Conservation (phyloP, 2,797 vertebrate genomes). For the Neopelma chrysocephalum region DNA sequence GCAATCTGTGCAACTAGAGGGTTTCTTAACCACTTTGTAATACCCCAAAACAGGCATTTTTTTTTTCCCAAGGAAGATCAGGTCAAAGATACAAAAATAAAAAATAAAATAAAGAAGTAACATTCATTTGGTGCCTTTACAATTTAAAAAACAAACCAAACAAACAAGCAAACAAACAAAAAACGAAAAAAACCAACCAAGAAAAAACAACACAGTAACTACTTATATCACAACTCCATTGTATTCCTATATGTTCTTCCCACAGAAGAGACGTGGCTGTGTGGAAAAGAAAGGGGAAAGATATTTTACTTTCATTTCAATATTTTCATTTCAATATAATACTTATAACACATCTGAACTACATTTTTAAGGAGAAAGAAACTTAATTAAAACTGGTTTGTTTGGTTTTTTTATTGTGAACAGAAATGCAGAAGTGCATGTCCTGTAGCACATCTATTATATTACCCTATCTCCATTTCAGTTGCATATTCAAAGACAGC, state of each 20-base stretch:
- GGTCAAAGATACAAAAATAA: not conserved
- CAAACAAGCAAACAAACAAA: rapidly evolving
- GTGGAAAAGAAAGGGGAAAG: not conserved
- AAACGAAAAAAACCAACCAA: not conserved
- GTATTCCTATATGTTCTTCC: not conserved
- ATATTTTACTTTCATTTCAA: not conserved
- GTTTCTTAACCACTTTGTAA: not conserved
- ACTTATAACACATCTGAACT: conserved; percentile 58
- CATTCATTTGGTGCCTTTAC: not conserved
- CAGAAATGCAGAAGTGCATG: conserved; percentile 44
- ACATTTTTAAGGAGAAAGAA: conserved; percentile 63
- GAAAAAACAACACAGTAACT: not conserved
- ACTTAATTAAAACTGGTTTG: conserved; percentile 49
- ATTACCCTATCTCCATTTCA: not conserved
- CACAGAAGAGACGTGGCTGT: not conserved
- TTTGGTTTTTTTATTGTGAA: conserved; percentile 34
- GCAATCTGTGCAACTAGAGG: not conserved
- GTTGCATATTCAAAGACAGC: conserved; percentile 16
- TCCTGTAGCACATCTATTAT: conserved; percentile 32
- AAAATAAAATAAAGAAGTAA: not conserved
- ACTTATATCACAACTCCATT: not conserved
- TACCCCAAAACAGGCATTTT: rapidly evolving
- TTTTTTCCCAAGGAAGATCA: not conserved
- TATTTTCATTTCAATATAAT: conserved; percentile 23
- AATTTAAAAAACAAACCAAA: not conserved